Evolutionary conservation across 2,797 vertebrate species (phyloP).

Genomic region (Rallus crepitans): DNA sequence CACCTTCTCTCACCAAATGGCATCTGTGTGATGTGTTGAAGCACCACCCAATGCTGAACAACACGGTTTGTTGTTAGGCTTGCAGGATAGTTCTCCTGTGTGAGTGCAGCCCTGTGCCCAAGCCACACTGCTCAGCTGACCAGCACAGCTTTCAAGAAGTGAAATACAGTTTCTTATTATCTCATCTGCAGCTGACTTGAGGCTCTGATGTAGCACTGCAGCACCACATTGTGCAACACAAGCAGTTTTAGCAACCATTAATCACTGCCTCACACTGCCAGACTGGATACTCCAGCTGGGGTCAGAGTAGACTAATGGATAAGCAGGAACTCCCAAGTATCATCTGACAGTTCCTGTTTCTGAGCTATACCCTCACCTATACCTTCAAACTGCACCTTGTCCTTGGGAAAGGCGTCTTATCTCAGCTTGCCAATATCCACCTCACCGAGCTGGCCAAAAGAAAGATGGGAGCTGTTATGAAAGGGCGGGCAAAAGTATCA

Average conservation of each 20-base stretch:
- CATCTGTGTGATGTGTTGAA: background rate
- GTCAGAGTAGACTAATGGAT: background rate
- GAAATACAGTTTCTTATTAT: conserved; percentile 3
- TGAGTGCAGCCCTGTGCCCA: accelerated
- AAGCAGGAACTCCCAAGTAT: background rate
- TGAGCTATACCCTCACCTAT: background rate
- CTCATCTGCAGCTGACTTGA: background rate
- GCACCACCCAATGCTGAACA: background rate
- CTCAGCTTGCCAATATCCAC: background rate
- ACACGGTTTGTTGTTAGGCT: background rate
- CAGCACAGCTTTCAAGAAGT: background rate
- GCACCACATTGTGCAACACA: background rate
- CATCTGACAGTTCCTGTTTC: background rate
- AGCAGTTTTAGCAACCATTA: conserved; percentile 2
- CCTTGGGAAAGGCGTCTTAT: background rate
- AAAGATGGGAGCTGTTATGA: background rate
- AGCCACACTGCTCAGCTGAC: background rate
- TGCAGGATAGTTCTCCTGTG: background rate
- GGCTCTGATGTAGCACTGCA: background rate
- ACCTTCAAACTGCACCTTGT: background rate
- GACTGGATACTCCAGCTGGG: background rate
- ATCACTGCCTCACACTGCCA: accelerated
- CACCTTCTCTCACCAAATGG: background rate
- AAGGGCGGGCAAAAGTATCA: background rate
- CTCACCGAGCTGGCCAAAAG: accelerated